These are phyloP conservation scores for Tragelaphus scriptus DNA, from an alignment of 2,113 vertebrate genomes.

Conservation along the genomic window DNA sequence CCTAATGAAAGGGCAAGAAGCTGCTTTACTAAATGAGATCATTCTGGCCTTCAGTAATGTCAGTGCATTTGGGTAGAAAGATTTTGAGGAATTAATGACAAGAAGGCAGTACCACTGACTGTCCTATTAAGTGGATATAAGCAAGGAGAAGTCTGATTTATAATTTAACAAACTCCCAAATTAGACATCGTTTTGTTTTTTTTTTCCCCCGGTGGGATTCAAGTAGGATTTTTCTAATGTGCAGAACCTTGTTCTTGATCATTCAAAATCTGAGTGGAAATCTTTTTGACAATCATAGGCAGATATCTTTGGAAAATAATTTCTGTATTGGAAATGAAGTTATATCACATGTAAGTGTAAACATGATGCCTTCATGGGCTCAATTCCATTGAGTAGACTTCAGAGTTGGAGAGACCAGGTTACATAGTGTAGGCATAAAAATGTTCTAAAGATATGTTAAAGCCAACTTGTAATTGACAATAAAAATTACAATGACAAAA, in stretches of 20 bases:
- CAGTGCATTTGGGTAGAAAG: background rate
- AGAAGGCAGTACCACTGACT: background rate
- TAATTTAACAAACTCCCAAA: background rate
- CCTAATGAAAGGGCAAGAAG: constrained; percentile 45
- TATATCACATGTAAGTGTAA: background rate
- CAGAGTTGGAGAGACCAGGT: background rate
- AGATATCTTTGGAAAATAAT: background rate
- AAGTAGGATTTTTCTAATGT: background rate
- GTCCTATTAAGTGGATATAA: background rate
- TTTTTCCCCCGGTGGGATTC: background rate
- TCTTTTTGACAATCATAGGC: background rate
- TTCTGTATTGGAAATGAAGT: background rate
- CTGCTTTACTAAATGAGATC: constrained; percentile 16
- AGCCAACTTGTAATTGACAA: background rate
- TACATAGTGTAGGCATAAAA: background rate
- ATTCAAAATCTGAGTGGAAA: background rate
- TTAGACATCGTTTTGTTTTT: background rate
- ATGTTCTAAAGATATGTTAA: background rate
- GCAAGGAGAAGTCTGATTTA: constrained; percentile 4
- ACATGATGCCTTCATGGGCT: background rate
- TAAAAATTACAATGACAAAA: background rate
- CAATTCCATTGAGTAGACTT: background rate
- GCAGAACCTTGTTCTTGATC: background rate
- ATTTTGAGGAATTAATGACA: constrained; percentile 3
- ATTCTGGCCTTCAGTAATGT: constrained; percentile 8